phyloP scores from a whole-genome alignment of 2,113 vertebrate species.

The Noturus placidus region DNA sequence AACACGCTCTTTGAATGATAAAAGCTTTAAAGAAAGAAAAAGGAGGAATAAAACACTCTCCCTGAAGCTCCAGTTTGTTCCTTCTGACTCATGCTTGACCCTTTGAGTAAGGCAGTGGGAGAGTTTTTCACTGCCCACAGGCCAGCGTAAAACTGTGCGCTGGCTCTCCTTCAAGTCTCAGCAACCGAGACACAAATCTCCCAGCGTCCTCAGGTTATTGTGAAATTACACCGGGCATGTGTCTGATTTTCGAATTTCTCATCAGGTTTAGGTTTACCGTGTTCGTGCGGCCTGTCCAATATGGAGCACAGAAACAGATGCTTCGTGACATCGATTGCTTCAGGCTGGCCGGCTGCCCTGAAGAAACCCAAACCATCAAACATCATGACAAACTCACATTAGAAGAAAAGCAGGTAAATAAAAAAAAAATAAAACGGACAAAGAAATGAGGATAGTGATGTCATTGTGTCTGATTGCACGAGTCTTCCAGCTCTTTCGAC shows the following conservation, averaged over 20 bases:
- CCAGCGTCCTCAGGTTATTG: neutral
- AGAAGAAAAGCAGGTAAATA: neutral
- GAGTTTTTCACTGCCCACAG: conserved; percentile 17
- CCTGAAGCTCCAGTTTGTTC: conserved; percentile 12
- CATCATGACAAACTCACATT: conserved; percentile 29
- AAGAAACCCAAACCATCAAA: conserved; percentile 44
- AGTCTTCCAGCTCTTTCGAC: conserved; percentile 23
- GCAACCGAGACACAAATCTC: neutral
- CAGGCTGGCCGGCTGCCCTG: conserved; percentile 32
- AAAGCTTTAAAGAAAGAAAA: conserved; percentile 23
- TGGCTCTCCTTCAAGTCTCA: neutral
- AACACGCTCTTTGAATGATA: conserved; percentile 37
- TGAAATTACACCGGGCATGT: neutral
- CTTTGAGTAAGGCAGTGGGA: conserved; percentile 18
- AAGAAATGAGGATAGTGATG: conserved; percentile 34
- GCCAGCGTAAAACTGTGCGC: neutral
- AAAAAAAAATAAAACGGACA: conserved; percentile 16
- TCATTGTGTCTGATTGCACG: conserved; percentile 31
- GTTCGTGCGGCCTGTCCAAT: neutral
- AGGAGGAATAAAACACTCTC: conserved; percentile 40
- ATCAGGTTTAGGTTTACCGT: neutral
- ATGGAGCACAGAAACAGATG: conserved; percentile 14
- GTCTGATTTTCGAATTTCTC: neutral
- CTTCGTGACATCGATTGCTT: conserved; percentile 43
- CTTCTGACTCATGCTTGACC: conserved; percentile 27